Evolutionary conservation across 2,888 invertebrate species (phyloP), one percentile per base, ranked within the genome.

Genomic region (Tetheella fluctuosa): DNA sequence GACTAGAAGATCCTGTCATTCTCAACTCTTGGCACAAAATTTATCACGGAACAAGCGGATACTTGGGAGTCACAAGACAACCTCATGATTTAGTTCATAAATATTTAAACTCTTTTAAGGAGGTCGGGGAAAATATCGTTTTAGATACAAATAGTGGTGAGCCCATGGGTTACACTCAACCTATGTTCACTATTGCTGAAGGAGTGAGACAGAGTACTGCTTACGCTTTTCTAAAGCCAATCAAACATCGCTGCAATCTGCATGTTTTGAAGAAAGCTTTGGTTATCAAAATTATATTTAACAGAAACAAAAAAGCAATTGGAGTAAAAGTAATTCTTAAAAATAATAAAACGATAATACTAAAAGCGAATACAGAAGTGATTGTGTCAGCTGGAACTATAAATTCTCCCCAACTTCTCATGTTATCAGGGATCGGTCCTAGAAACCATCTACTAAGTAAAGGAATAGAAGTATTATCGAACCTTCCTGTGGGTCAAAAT

Each of bases 101-200:
- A 63, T 1, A 77, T 57, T 69, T 81, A 61, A 74, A 79, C 60
- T 90, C 84, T 0, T 86, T 88, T 8, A 64, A 71, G 58, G 88
- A 93, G 69, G 67, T 86, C 60, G 92, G 91, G 0, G 78, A 87
- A 60, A 71, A 82, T 20, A 79, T 76, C 13, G 66, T 85, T 23
- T 37, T 71, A 56, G 71, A 80, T 57, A 65, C 73, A 20, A 80
- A 78, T 58, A 77, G 71, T 0, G 67, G 87, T 71, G 61, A 84
- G 79, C 52, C 86, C 77, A 64, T 62, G 77, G 91, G 65, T 64
- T 88, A 61, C 61, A 83, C 68, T 13, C 60, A 64, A 7, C 60
- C 68, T 0, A 39, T 73, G 17, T 65, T 61, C 12, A 73, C 72
- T 0, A 64, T 76, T 30, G 64, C 65, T 42, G 72, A 77, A 52